Evolutionary conservation across 2,888 invertebrate species (phyloP).

Genomic region (Microctonus aethiopoides): DNA sequence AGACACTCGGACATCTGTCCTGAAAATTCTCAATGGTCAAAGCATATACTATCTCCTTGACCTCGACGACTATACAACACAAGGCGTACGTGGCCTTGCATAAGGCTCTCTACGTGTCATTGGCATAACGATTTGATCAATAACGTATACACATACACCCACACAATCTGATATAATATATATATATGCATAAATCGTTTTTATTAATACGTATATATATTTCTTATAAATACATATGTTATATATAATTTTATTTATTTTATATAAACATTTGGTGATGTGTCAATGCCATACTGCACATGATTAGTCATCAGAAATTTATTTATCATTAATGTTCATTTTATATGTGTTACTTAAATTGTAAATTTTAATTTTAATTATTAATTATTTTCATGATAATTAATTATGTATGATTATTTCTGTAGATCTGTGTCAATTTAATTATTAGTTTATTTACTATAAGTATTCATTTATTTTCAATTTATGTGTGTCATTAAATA

Average conservation of each 20-base stretch:
- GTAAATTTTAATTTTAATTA: too few species aligned
- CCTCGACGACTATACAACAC: slow-evolving; percentile 63
- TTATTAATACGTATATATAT: not conserved
- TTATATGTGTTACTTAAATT: not conserved
- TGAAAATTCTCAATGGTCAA: slow-evolving; percentile 62
- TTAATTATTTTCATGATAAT: too few species aligned
- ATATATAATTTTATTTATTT: too few species aligned
- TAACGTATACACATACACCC: slow-evolving; percentile 1
- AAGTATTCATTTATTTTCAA: too few species aligned
- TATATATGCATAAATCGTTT: not conserved
- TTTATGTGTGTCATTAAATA: too few species aligned
- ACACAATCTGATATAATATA: not conserved
- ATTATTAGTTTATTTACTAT: too few species aligned
- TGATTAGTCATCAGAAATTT: slow-evolving; percentile 8
- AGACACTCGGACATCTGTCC: slow-evolving; percentile 47
- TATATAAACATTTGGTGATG: not conserved
- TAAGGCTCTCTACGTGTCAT: slow-evolving; percentile 55
- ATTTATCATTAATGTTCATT: not conserved
- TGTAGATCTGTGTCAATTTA: too few species aligned
- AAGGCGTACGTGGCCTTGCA: slow-evolving; percentile 59
- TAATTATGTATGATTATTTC: too few species aligned
- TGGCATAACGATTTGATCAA: slow-evolving; percentile 53
- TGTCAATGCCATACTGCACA: not conserved
- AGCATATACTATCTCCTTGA: slow-evolving; percentile 50
- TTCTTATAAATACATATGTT: too few species aligned